phyloP scores from a whole-genome alignment of 2,797 vertebrate species.

The Limnodromus scolopaceus region DNA sequence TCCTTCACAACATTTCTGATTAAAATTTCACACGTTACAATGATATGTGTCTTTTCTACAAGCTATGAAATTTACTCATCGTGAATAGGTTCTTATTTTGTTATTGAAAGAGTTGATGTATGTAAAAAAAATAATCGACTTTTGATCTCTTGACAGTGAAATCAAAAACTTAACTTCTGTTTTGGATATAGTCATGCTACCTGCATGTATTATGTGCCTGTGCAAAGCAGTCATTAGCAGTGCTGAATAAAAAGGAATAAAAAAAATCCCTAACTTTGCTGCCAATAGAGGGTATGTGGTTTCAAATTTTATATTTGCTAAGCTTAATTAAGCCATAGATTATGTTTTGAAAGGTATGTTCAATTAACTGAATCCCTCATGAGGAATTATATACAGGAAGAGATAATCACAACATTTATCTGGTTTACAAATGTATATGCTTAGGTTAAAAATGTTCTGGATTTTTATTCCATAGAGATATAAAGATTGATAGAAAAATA shows the following conservation, averaged over 20 bases:
- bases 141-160: slow-evolving; percentile 85
- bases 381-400: slow-evolving; percentile 93
- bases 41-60: slow-evolving; percentile 92
- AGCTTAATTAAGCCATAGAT: slow-evolving; percentile 99
- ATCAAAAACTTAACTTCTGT: slow-evolving; percentile 87
- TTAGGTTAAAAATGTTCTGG: slow-evolving; percentile 91
- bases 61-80: slow-evolving; percentile 91
- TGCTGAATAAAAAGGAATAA: slow-evolving; percentile 82
- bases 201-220: slow-evolving; percentile 83
- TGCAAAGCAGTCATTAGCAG: slow-evolving; percentile 88
- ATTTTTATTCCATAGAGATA: slow-evolving; percentile 80
- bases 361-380: slow-evolving; percentile 96
- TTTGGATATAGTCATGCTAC: slow-evolving; percentile 86
- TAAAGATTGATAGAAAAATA: slow-evolving; percentile 78
- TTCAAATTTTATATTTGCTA: slow-evolving; percentile 96
- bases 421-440: slow-evolving; percentile 96
- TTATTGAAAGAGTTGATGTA: slow-evolving; percentile 85
- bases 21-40: slow-evolving; percentile 98
- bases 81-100: slow-evolving; percentile 85
- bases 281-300: slow-evolving; percentile 84
- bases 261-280: slow-evolving; percentile 86
- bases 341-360: slow-evolving; percentile 96
- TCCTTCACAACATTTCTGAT: slow-evolving; percentile 97
- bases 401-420: slow-evolving; percentile 98
- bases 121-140: slow-evolving; percentile 76